These are phyloP conservation scores for Boulengeromyrus knoepffleri DNA, from an alignment of 2,113 vertebrate species.

Conservation along the genomic window DNA sequence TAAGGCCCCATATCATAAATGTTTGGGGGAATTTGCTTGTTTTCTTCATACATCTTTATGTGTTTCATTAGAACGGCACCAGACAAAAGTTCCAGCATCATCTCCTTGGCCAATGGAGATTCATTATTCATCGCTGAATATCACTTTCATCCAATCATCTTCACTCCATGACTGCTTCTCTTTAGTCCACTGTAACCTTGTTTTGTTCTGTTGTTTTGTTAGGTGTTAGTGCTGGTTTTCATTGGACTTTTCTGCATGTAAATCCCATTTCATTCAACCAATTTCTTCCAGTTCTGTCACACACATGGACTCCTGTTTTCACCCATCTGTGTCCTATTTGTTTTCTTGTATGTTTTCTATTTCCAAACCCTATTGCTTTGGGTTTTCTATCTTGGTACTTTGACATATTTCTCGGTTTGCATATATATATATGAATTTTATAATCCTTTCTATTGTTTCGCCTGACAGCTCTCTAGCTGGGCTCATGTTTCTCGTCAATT, in stretches of 20 bases:
- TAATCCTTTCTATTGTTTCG: background rate
- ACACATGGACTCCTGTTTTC: background rate
- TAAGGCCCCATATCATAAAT: background rate
- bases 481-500: background rate
- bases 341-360: background rate
- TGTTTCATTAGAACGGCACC: background rate
- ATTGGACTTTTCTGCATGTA: background rate
- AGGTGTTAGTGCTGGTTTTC: background rate
- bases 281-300: background rate
- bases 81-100: background rate
- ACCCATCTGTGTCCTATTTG: background rate
- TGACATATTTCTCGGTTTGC: background rate
- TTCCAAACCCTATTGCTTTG: background rate
- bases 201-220: background rate
- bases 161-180: background rate
- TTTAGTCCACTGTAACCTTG: background rate
- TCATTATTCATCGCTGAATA: background rate
- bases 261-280: background rate
- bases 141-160: background rate
- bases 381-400: background rate
- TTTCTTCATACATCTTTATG: background rate
- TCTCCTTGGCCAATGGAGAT: background rate
- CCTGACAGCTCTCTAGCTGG: background rate
- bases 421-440: background rate
- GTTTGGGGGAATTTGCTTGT: background rate